These are phyloP conservation scores for Helarctos malayanus DNA, from an alignment of 2,797 vertebrate genomes.

Conservation along the genomic window DNA sequence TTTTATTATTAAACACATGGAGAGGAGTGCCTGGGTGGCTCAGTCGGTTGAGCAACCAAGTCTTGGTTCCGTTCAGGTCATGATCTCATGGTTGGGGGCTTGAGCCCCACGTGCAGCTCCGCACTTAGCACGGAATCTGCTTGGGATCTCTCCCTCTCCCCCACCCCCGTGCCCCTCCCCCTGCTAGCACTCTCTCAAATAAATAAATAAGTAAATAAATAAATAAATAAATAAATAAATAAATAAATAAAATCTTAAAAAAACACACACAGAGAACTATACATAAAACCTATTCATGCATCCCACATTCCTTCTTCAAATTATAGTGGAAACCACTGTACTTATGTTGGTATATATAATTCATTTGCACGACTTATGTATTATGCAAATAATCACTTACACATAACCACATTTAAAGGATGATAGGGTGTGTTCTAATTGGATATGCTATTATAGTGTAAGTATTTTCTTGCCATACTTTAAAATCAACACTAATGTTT, in stretches of 20 bases:
- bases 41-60: not conserved
- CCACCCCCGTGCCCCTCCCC: not conserved
- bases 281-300: not conserved
- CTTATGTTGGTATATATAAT: not conserved
- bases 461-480: conserved; percentile 5
- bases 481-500: not conserved
- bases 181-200: not conserved
- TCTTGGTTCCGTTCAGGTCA: not conserved
- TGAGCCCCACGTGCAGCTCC: not conserved
- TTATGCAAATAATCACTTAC: not conserved
- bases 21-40: not conserved
- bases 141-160: not conserved
- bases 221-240: not conserved
- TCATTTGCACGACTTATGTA: not conserved
- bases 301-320: not conserved
- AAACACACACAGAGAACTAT: not conserved
- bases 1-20: not conserved
- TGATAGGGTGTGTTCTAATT: not conserved
- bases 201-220: not conserved
- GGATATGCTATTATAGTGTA: not conserved
- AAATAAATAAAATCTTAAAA: not conserved
- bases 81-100: not conserved
- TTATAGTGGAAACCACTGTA: not conserved
- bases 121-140: too few relatives aligned
- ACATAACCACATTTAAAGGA: not conserved